A percentile compares a stretch with the other conserved stretches of the same genome.
These are phyloP conservation scores for Lepidurus apus DNA, from an alignment of 1,140 invertebrate species.

Conservation along the genomic window DNA sequence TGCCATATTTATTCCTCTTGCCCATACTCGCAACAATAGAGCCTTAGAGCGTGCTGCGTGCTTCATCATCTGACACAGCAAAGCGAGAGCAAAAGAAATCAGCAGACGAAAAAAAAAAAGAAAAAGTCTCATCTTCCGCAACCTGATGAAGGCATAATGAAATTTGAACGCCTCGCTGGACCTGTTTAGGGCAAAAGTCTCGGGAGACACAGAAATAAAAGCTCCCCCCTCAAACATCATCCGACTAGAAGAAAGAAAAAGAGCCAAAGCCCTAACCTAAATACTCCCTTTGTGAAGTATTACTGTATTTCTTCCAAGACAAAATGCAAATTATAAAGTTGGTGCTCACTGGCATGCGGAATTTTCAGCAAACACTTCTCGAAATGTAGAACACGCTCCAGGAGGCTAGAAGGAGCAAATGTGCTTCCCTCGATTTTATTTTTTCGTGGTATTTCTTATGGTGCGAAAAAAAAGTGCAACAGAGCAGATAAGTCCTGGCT, in stretches of 20 bases:
- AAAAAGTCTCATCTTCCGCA: background rate
- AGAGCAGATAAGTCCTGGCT: background rate
- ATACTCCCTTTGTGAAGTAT: background rate
- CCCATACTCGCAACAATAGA: background rate
- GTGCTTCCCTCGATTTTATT: background rate
- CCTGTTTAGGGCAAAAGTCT: background rate
- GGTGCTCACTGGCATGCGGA: background rate
- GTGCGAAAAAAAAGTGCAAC: background rate
- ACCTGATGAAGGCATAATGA: background rate
- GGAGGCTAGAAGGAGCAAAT: background rate
- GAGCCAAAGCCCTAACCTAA: background rate
- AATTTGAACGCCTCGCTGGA: background rate
- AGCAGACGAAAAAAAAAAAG: too few relatives aligned
- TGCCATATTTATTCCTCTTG: background rate
- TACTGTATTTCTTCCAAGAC: conserved; percentile 6
- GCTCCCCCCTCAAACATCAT: background rate
- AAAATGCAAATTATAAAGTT: background rate
- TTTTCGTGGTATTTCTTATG: background rate
- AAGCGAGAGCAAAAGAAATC: background rate
- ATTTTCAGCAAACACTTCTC: background rate
- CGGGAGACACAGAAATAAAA: background rate
- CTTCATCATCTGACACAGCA: background rate
- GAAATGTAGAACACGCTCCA: background rate
- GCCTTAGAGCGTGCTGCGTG: background rate
- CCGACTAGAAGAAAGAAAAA: background rate